phyloP scores from a whole-genome alignment of 2,888 invertebrate genomes.

The Drosophila imparisetae region DNA sequence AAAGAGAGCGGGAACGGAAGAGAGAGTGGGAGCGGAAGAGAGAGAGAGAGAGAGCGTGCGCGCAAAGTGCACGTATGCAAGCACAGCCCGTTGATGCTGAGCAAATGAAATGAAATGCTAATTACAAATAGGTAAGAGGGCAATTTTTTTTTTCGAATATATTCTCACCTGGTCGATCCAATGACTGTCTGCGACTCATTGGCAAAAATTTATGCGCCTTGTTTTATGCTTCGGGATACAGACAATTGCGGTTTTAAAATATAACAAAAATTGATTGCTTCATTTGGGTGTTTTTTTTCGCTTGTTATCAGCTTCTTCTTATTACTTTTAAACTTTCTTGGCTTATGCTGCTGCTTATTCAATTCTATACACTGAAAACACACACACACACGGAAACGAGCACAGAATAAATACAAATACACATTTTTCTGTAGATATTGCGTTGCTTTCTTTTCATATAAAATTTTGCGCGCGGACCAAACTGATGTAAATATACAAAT shows the following conservation, averaged over 20 bases:
- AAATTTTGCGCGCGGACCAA: conserved; percentile 52
- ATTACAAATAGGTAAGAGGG: conserved; percentile 59
- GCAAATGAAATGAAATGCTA: conserved; percentile 59
- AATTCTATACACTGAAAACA: conserved; percentile 69
- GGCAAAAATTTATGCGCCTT: conserved; percentile 76
- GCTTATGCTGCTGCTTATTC: conserved; percentile 56
- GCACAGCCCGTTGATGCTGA: conserved; percentile 48
- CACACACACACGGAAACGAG: conserved; percentile 43
- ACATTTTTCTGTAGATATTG: conserved; percentile 46
- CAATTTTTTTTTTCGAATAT: conserved; percentile 47
- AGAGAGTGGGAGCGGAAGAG: conserved; percentile 6
- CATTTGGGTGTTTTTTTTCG: conserved; percentile 64
- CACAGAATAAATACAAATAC: conserved; percentile 23
- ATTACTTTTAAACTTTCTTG: conserved; percentile 64
- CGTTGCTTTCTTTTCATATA: conserved; percentile 55
- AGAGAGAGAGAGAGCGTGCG: conserved; percentile 57
- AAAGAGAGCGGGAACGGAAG: conserved; percentile 9
- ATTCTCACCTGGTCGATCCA: conserved; percentile 81
- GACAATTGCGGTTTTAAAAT: conserved; percentile 66
- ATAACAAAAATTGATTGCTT: conserved; percentile 66
- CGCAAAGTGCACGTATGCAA: conserved; percentile 77
- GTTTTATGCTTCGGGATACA: conserved; percentile 66
- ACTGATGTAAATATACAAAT: conserved; percentile 46
- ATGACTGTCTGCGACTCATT: conserved; percentile 82
- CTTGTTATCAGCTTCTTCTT: conserved; percentile 37